Conservation (phyloP, 2,888 invertebrate genomes). For the Drosophila merina region DNA sequence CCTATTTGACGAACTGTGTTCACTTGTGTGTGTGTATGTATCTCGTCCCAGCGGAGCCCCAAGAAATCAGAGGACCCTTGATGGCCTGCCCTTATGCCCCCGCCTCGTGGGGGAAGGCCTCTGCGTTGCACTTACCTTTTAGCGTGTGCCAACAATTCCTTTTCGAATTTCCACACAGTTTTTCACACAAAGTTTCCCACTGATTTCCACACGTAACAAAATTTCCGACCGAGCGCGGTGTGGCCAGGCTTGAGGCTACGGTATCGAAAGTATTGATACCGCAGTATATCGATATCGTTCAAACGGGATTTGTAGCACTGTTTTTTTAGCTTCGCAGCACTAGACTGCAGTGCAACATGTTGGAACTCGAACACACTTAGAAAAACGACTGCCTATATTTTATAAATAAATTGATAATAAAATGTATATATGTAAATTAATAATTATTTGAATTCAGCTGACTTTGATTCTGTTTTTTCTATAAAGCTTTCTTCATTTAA, state of each 20-base stretch:
- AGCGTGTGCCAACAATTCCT: conserved; percentile 28
- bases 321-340: too few species aligned
- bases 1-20: conserved; percentile 58
- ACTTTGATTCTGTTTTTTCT: too few species aligned
- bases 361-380: too few species aligned
- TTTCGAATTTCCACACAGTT: conserved; percentile 61
- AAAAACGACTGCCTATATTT: too few species aligned
- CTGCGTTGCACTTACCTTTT: conserved; percentile 58
- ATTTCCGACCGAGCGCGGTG: conserved; percentile 57
- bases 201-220: conserved; percentile 67
- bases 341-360: too few species aligned
- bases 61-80: conserved; percentile 8
- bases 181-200: conserved; percentile 48
- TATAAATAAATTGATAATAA: too few species aligned
- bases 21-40: conserved; percentile 40
- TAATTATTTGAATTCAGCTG: too few species aligned
- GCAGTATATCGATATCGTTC: background rate
- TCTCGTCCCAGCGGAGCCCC: conserved; percentile 67
- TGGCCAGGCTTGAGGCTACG: conserved; percentile 31
- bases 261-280: too few species aligned
- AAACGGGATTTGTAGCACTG: too few species aligned
- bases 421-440: too few species aligned
- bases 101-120: background rate
- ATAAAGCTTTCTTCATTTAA: too few species aligned
- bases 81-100: conserved; percentile 17